Evolutionary conservation across 1,140 invertebrate genomes (phyloP).

Genomic region (Macrotrachela quadricornifera): DNA sequence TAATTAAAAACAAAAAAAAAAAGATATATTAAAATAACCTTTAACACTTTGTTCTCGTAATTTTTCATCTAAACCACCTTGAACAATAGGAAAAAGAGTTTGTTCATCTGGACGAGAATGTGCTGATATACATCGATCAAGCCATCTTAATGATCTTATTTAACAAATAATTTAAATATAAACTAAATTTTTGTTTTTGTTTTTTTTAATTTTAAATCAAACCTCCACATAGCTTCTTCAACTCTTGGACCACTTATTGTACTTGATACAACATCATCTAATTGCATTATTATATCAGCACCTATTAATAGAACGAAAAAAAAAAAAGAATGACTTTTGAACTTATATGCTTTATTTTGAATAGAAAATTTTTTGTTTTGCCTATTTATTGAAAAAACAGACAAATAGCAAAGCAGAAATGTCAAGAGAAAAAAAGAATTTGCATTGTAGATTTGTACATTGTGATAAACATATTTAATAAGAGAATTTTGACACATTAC

Average conservation of each 20-base stretch:
- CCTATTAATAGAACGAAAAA: too few relatives aligned
- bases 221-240: constrained; percentile 59
- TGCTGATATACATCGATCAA: constrained; percentile 69
- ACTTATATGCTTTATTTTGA: too few relatives aligned
- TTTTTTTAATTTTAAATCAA: too few relatives aligned
- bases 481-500: too few relatives aligned
- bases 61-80: constrained; percentile 64
- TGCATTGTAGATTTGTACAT: too few relatives aligned
- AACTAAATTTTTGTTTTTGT: too few relatives aligned
- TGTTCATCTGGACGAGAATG: constrained; percentile 60
- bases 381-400: too few relatives aligned
- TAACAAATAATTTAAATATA: too few relatives aligned
- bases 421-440: too few relatives aligned
- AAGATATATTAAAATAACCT: constrained; percentile 13
- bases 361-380: too few relatives aligned
- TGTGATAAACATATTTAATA: too few relatives aligned
- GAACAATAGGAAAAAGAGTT: constrained; percentile 89
- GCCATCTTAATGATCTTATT: constrained; percentile 76
- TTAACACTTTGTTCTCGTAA: constrained; percentile 56
- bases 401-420: too few relatives aligned
- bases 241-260: constrained; percentile 51
- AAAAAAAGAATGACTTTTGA: neutral
- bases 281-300: constrained; percentile 96
- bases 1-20: neutral
- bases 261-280: constrained; percentile 86